phyloP scores from a whole-genome alignment of 2,113 vertebrate species.

The Rhineura floridana region DNA sequence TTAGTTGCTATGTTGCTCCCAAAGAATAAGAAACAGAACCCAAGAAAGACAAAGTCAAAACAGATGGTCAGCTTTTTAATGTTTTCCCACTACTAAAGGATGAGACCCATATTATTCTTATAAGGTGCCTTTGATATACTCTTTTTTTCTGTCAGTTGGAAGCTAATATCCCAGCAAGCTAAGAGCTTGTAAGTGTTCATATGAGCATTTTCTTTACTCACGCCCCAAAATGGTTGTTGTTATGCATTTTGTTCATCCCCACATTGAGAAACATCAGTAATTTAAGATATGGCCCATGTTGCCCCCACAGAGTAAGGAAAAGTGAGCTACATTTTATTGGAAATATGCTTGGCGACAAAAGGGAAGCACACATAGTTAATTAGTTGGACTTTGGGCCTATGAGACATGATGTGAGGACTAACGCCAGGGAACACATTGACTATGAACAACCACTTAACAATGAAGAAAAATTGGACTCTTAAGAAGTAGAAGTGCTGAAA shows the following conservation, averaged over 20 bases:
- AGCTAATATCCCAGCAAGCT: constrained; percentile 22
- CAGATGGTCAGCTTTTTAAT: background rate
- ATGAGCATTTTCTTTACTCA: constrained; percentile 19
- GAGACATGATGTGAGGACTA: background rate
- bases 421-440: background rate
- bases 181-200: no score
- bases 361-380: background rate
- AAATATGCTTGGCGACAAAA: constrained; percentile 6
- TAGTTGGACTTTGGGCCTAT: background rate
- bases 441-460: constrained; percentile 15
- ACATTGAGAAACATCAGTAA: background rate
- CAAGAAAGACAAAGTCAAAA: background rate
- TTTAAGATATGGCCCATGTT: background rate
- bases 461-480: background rate
- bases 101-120: background rate
- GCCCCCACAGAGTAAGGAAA: background rate
- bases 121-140: background rate
- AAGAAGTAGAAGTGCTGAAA: background rate
- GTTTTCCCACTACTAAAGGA: background rate
- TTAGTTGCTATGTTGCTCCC: background rate
- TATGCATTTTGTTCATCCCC: background rate
- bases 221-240: constrained; percentile 8
- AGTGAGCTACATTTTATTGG: background rate
- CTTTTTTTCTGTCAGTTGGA: background rate
- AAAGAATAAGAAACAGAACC: background rate